Percentiles rank a stretch among this genome's conserved stretches.
Evolutionary conservation across 2,797 vertebrate genomes (phyloP).

Genomic region (Rhinichthys osculus): DNA sequence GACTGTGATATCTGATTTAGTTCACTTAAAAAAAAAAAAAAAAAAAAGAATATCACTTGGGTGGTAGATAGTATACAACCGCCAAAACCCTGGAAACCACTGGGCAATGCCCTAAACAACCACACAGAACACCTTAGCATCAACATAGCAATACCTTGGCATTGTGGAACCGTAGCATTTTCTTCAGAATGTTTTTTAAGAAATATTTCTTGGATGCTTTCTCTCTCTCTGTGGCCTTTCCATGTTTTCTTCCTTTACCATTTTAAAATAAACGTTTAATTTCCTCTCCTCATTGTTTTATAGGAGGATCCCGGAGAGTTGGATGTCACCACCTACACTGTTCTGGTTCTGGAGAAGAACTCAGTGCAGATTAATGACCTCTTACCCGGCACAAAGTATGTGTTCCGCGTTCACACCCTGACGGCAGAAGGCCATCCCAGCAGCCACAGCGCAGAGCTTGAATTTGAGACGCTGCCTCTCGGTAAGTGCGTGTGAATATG

Average conservation of each 20-base stretch:
- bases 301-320: slow-evolving; percentile 75
- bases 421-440: slow-evolving; percentile 84
- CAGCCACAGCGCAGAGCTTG: slow-evolving; percentile 85
- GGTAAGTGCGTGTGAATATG: slow-evolving; percentile 62
- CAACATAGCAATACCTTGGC: background rate
- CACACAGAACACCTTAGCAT: background rate
- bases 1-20: slow-evolving; percentile 25
- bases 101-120: background rate
- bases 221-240: background rate
- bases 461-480: slow-evolving; percentile 86
- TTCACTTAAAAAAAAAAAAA: background rate
- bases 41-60: background rate
- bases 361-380: slow-evolving; percentile 86
- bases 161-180: background rate
- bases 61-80: background rate
- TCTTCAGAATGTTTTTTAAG: background rate
- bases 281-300: slow-evolving; percentile 13
- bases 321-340: slow-evolving; percentile 92
- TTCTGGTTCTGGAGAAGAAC: slow-evolving; percentile 87
- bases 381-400: slow-evolving; percentile 84
- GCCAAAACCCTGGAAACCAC: background rate
- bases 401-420: slow-evolving; percentile 90
- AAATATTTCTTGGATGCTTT: background rate
- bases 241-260: background rate
- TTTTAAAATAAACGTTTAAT: slow-evolving; percentile 1